Conservation (phyloP, 2,888 invertebrate genomes). For the Dimorphilus gyrociliatus region DNA sequence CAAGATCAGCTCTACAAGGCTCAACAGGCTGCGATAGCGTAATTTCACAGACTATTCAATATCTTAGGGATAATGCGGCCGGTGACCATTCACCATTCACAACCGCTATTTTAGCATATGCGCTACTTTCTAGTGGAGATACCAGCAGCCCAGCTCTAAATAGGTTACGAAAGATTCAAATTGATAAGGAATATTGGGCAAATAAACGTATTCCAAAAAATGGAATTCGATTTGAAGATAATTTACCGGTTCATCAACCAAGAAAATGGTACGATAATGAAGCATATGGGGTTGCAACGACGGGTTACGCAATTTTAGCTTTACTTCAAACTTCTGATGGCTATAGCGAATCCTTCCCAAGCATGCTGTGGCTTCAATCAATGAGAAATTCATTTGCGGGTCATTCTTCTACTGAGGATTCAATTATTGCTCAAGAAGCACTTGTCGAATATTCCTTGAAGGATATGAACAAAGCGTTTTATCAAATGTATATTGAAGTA, state of each 20-base stretch:
- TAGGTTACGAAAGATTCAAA: too few species aligned
- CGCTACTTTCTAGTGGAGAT: too few species aligned
- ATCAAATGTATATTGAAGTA: conserved; percentile 17
- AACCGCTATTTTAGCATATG: too few species aligned
- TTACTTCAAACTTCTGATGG: conserved; percentile 42
- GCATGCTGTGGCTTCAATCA: conserved; percentile 33
- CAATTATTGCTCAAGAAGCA: conserved; percentile 69
- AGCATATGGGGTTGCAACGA: conserved; percentile 76
- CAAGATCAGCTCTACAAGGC: too few species aligned
- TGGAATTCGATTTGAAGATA: conserved; percentile 19
- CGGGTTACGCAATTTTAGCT: conserved; percentile 73
- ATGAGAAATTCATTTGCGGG: conserved; percentile 33
- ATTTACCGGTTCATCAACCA: conserved; percentile 62
- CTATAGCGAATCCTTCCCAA: conserved; percentile 15
- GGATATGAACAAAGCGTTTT: conserved; percentile 25
- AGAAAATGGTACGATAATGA: conserved; percentile 62
- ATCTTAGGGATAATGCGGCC: too few species aligned
- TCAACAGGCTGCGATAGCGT: too few species aligned
- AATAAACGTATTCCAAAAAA: conserved; percentile 22
- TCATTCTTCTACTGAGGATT: conserved; percentile 43
- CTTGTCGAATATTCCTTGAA: conserved; percentile 44
- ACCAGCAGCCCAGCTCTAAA: too few species aligned
- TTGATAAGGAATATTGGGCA: conserved; percentile 22
- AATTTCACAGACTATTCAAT: too few species aligned
- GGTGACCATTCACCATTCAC: too few species aligned